phyloP scores from a whole-genome alignment of 1,140 invertebrate species.

The Drosophila ironensis region DNA sequence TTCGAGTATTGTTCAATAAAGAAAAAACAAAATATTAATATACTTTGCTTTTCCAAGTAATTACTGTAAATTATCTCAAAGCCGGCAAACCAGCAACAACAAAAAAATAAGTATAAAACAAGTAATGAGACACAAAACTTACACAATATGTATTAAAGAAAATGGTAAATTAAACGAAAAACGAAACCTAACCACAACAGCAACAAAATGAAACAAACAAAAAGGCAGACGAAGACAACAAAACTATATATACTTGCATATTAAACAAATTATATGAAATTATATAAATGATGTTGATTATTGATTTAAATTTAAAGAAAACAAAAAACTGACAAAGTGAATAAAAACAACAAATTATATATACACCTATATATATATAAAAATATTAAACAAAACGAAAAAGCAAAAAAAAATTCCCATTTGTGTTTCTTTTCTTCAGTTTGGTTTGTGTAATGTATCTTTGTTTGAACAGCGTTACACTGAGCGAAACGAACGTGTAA shows the following conservation, averaged over 20 bases:
- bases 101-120: constrained; percentile 10
- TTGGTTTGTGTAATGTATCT: no score
- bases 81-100: constrained; percentile 32
- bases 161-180: constrained; percentile 23
- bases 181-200: constrained; percentile 42
- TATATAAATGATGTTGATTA: constrained; percentile 79
- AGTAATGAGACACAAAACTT: constrained; percentile 35
- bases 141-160: constrained; percentile 34
- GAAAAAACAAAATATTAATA: no score
- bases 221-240: constrained; percentile 52
- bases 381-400: constrained; percentile 67
- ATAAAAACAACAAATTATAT: constrained; percentile 71
- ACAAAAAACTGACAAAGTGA: constrained; percentile 68
- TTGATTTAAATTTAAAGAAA: constrained; percentile 80
- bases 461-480: constrained; percentile 42
- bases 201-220: constrained; percentile 59
- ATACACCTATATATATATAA: constrained; percentile 60
- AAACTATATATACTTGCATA: constrained; percentile 76
- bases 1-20: constrained; percentile 66
- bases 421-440: constrained; percentile 63
- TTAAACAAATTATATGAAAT: constrained; percentile 73
- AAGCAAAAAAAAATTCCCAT: constrained; percentile 47
- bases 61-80: constrained; percentile 75
- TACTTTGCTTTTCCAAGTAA: constrained; percentile 71
- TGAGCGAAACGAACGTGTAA: constrained; percentile 35